Base-by-base conservation (phyloP, 2,113 vertebrate genomes). In the Chloropsis cyanopogon region DNA sequence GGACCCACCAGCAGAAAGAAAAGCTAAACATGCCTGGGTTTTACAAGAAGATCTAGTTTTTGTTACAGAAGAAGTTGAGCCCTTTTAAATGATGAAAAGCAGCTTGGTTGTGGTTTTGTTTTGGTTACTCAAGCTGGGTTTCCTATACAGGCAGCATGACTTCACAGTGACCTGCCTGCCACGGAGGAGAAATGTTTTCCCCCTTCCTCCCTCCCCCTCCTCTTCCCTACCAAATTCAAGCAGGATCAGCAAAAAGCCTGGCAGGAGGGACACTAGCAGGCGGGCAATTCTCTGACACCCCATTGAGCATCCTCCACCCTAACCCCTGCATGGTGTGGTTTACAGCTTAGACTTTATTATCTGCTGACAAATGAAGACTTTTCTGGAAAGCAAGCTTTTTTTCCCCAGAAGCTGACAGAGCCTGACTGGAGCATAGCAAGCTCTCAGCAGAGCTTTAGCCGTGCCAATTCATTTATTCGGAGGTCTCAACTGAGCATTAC, bases 321-420 rank as follows among this genome's bases (percentile, higher is more conserved):
- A 59, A 76, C 42, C 52, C 49, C 83, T 56, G 41, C 63, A 70
- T 70, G 68, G 66, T 26, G 8, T 18, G 11, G 56, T 90, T 96
- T 79, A 93, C 49, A 29, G 73, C 92, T 96, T 93, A 90, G 86
- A 50, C 57, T 94, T 97, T 86, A 92, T 94, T 96, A 82, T 93
- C 93, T 93, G 78, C 83, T 97, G 94, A 97, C 91, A 95, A 97
- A 94, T 5, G 0, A 87, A 96, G 57, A 39, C 83, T 94, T 96
- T 95, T 97, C 95, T 96, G 84, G 86, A 97, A 96, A 88, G 76
- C 7, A 10, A 90, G 72, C 3, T 9, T 71, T 90, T 84, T 92
- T 92, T 35, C 23, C 77, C 86, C 86, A 95, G 93, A 95, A 97
- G 92, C 90, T 82, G 49, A 91, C 93, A 94, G 86, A 92, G 80